Percentiles rank a stretch among this genome's conserved stretches.
Evolutionary conservation across 92 coral and sea anemone genomes (phyloP).

Genomic region (Meandrina meandrites): DNA sequence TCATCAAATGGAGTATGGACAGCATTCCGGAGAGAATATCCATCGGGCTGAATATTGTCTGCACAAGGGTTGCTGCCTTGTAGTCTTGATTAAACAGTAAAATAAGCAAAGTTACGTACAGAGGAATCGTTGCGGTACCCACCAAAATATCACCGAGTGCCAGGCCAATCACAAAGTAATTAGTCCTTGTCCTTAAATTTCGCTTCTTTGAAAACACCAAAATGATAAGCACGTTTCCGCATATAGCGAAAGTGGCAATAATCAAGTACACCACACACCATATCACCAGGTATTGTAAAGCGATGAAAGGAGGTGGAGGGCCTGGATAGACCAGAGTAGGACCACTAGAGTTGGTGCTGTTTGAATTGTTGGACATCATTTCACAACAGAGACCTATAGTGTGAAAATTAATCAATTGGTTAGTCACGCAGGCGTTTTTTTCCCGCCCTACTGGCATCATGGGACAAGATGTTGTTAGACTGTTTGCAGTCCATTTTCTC

Average conservation of each 20-base stretch:
- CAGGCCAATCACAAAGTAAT: constrained; percentile 75
- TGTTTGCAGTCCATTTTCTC: background rate
- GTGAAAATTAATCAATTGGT: background rate
- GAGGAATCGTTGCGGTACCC: constrained; percentile 65
- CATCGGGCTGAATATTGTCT: constrained; percentile 69
- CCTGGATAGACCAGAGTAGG: background rate
- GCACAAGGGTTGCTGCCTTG: constrained; percentile 32
- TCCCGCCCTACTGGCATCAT: background rate
- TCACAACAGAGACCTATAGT: constrained; percentile 1
- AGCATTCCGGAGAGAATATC: constrained; percentile 83
- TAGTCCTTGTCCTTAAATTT: constrained; percentile 75
- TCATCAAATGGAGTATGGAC: constrained; percentile 77
- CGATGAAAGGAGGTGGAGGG: constrained; percentile 44
- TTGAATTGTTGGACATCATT: constrained; percentile 36
- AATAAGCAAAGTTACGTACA: constrained; percentile 58
- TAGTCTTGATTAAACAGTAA: constrained; percentile 47
- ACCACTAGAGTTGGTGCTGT: constrained; percentile 25
- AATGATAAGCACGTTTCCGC: constrained; percentile 75
- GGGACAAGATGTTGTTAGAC: background rate
- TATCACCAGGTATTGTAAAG: constrained; percentile 37
- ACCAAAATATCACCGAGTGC: constrained; percentile 74
- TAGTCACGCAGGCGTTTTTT: background rate
- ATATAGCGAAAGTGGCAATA: constrained; percentile 58
- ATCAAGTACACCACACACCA: constrained; percentile 62
- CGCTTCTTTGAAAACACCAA: constrained; percentile 76